Base-by-base conservation (phyloP, 2,888 invertebrate species). In the Athalia cordata region DNA sequence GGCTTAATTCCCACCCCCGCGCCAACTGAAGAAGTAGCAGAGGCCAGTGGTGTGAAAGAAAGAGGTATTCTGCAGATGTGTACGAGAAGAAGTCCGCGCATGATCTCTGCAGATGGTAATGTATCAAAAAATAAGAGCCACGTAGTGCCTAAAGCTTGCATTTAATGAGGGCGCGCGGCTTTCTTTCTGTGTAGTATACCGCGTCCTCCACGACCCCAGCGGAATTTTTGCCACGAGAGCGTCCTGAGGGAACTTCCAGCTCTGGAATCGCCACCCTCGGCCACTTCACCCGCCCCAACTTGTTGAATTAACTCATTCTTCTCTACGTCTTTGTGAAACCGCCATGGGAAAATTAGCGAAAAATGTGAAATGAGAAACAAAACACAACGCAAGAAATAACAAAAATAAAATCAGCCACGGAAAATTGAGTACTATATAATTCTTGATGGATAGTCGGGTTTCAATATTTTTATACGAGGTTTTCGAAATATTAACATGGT, bases 161-260 rank as follows among this genome's bases (percentile, higher is more conserved):
- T 82, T 81, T 86, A 85, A 86, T 82, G 86, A 84, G 81, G 81
- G 72, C 81, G 78, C 74, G 79, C 52, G 8, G n/a, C 11, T 50
- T 72, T 72, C 15, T 49, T 61, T 62, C n/a, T 57, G 9, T 29
- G 45, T 6, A n/a, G 9, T 11, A 43, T n/a, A 55, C 2, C 29
- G 29, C 29, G 29, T 29, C 52, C 52, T 11, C 52, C 52, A 11
- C 52, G 52, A 52, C 52, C 52, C 8, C 52, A 52, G 52, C 52
- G 0, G 5, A 55, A 55, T 9, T n/a, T 55, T 9, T 3, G 55
- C 55, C 55, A 55, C 55, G 55, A 11, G 55, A 43, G 72, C 45
- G 59, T 72, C 70, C 70, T 70, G 45, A 70, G 70, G 70, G 70
- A 70, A 45, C 8, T 8, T 8, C n/a, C 29, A 29, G 29, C 29